Evolutionary conservation across 2,113 vertebrate species (phyloP).

Genomic region (Empidonax alnorum): DNA sequence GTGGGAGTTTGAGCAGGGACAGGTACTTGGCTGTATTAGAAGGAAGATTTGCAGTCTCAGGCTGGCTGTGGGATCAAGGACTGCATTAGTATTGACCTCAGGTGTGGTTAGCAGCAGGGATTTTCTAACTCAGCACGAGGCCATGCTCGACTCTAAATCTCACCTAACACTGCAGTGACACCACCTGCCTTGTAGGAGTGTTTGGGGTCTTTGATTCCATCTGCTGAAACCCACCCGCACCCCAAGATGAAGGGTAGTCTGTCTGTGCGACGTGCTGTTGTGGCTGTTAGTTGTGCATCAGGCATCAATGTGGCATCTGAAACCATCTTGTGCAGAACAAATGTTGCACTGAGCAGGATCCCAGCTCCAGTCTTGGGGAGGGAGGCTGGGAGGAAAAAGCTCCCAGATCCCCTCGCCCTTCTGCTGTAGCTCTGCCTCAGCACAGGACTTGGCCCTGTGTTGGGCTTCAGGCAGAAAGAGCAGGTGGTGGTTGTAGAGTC

Average conservation of each 20-base stretch:
- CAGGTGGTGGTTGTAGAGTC: not conserved
- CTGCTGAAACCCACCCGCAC: not conserved
- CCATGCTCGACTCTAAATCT: not conserved
- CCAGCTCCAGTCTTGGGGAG: not conserved
- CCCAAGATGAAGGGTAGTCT: not conserved
- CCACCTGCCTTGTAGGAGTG: not conserved
- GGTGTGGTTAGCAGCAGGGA: not conserved
- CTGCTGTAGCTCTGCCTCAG: not conserved
- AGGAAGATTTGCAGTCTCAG: not conserved
- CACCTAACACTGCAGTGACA: fast-evolving
- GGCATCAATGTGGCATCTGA: not conserved
- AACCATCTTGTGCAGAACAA: not conserved
- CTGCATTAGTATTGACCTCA: constrained; percentile 38
- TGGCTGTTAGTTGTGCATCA: not conserved
- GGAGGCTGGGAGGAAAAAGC: not conserved
- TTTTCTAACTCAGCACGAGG: constrained; percentile 2
- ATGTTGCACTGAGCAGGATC: not conserved
- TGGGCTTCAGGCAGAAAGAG: not conserved
- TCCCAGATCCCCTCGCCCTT: not conserved
- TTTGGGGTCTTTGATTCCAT: not conserved
- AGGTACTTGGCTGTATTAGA: not conserved
- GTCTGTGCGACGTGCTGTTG: fast-evolving
- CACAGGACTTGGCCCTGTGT: fast-evolving
- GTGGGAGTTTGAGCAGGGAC: not conserved
- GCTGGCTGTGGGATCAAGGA: not conserved